These are phyloP conservation scores for Orbicella faveolata DNA, from an alignment of 64 coral and sea anemone species.

Conservation along the genomic window DNA sequence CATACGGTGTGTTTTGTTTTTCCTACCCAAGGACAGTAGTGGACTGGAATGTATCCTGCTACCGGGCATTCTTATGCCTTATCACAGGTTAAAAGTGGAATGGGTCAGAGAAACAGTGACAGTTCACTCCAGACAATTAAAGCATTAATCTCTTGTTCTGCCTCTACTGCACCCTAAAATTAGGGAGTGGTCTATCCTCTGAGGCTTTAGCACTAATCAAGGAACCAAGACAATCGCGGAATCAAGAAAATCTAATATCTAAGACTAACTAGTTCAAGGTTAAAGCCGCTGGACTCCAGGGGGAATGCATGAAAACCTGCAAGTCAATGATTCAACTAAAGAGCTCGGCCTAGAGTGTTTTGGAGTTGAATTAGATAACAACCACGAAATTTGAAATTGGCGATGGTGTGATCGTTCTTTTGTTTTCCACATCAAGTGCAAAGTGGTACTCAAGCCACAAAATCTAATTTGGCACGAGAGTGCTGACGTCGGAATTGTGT, in stretches of 20 bases:
- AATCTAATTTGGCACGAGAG: not conserved
- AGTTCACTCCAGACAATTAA: too few relatives aligned
- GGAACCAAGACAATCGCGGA: too few relatives aligned
- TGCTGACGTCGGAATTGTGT: not conserved
- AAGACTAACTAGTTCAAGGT: not conserved
- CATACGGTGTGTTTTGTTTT: not conserved
- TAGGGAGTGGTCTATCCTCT: too few relatives aligned
- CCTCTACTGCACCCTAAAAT: too few relatives aligned
- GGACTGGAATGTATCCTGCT: not conserved
- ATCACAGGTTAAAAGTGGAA: too few relatives aligned
- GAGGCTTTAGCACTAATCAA: too few relatives aligned
- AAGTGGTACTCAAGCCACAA: not conserved
- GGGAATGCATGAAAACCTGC: not conserved
- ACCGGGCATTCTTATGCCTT: too few relatives aligned
- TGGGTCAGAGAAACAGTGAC: too few relatives aligned
- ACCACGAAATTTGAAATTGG: not conserved
- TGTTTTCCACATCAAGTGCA: constrained; percentile 3
- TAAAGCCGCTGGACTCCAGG: not conserved
- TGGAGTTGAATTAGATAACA: not conserved
- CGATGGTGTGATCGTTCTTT: not conserved
- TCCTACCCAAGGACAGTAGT: not conserved
- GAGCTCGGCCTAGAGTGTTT: not conserved
- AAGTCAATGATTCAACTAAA: not conserved
- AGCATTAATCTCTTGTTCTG: too few relatives aligned
- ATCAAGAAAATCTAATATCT: too few relatives aligned